Evolutionary conservation across 2,797 vertebrate genomes (phyloP).

Genomic region (Betta splendens): DNA sequence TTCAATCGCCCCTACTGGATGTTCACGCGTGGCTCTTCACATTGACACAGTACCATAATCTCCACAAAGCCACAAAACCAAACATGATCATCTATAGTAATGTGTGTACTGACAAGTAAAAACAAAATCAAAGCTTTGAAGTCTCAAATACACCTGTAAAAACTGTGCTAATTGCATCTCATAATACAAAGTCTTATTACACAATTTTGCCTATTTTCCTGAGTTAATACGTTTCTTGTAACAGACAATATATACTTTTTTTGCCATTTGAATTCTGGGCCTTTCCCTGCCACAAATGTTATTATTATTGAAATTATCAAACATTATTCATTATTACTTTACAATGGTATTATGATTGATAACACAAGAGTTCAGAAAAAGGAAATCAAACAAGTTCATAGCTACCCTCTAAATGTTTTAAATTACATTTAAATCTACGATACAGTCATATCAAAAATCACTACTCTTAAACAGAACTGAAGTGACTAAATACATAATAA

Average conservation of each 20-base stretch:
- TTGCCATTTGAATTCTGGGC: conserved; percentile 96
- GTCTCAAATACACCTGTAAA: conserved; percentile 82
- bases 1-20: conserved; percentile 37
- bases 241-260: conserved; percentile 89
- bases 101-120: conserved; percentile 65
- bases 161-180: conserved; percentile 84
- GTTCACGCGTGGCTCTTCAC: conserved; percentile 69
- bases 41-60: conserved; percentile 81
- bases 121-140: conserved; percentile 77
- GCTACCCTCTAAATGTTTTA: conserved; percentile 87
- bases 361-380: conserved; percentile 87
- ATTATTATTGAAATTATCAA: conserved; percentile 85
- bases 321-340: conserved; percentile 87
- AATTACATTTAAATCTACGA: conserved; percentile 95
- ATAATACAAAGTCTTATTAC: conserved; percentile 84
- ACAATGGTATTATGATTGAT: conserved; percentile 93
- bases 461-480: conserved; percentile 87
- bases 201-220: conserved; percentile 85
- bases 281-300: conserved; percentile 91
- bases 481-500: conserved; percentile 88
- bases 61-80: conserved; percentile 74
- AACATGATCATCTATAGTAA: conserved; percentile 62
- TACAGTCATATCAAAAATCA: conserved; percentile 81
- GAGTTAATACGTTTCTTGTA: conserved; percentile 88
- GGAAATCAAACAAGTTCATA: conserved; percentile 74